Evolutionary conservation across 2,113 vertebrate species (phyloP).

Genomic region (Columba janthina): DNA sequence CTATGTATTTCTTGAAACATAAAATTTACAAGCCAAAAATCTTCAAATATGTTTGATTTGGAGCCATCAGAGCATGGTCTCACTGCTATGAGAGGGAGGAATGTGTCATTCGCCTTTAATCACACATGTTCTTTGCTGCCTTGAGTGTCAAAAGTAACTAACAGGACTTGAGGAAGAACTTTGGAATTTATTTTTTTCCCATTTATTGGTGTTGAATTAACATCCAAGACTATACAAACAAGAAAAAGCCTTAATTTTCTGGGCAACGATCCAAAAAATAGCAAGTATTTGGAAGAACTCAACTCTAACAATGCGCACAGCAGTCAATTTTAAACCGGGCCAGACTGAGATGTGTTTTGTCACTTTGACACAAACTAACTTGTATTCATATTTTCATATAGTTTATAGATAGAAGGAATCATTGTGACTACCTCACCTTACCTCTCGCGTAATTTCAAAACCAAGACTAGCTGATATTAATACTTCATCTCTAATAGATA

Average conservation of each 20-base stretch:
- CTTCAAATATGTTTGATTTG: not conserved
- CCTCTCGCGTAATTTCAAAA: rapidly evolving
- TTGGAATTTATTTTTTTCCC: not conserved
- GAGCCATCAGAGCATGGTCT: rapidly evolving
- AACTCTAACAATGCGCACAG: not conserved
- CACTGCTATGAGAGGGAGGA: not conserved
- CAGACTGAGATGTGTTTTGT: not conserved
- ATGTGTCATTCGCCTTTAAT: not conserved
- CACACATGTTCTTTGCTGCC: not conserved
- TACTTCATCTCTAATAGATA: not conserved
- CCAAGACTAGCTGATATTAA: not conserved
- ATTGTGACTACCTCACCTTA: not conserved
- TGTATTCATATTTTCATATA: not conserved
- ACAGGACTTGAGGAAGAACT: not conserved
- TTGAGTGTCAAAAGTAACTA: not conserved
- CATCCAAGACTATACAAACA: not conserved
- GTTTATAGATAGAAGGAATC: not conserved
- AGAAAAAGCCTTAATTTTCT: not conserved
- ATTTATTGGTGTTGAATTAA: not conserved
- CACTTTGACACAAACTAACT: not conserved
- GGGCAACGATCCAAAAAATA: not conserved
- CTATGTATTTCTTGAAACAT: not conserved
- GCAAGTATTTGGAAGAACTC: not conserved
- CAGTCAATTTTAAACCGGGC: not conserved
- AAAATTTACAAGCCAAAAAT: not conserved